A percentile compares a stretch with the other conserved stretches of the same genome.
phyloP scores from a whole-genome alignment of 2,113 vertebrate genomes.

The Microcebus jonahi region DNA sequence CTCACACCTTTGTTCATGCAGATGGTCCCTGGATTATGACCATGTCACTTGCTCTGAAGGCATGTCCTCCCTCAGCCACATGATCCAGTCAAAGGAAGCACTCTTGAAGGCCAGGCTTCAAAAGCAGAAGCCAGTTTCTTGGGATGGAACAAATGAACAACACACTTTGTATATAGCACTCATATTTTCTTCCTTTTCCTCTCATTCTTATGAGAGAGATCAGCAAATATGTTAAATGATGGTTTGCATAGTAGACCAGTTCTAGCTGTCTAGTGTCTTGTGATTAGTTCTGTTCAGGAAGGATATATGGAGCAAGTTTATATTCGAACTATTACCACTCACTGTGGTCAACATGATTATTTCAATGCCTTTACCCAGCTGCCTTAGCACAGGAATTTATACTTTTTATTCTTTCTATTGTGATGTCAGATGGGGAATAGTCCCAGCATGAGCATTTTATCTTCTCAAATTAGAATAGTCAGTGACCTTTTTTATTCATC shows the following conservation, averaged over 20 bases:
- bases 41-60: conserved; percentile 14
- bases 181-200: background rate
- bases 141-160: background rate
- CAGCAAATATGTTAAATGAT: background rate
- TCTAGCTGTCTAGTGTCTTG: conserved; percentile 12
- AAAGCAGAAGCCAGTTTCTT: background rate
- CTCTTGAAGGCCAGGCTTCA: background rate
- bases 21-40: conserved; percentile 1
- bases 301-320: background rate
- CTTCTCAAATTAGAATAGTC: background rate
- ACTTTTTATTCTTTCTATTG: background rate
- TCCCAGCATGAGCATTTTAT: background rate
- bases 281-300: conserved; percentile 33
- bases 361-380: conserved; percentile 8
- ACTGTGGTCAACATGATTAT: background rate
- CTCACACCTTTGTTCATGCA: conserved; percentile 35
- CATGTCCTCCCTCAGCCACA: background rate
- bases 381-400: background rate
- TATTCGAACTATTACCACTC: background rate
- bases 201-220: background rate
- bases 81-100: conserved; percentile 13
- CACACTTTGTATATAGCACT: background rate
- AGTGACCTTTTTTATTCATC: background rate
- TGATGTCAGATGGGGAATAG: background rate
- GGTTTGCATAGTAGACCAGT: background rate